Base-by-base conservation (phyloP, 2,797 vertebrate genomes). In the Xiphophorus birchmanni region DNA sequence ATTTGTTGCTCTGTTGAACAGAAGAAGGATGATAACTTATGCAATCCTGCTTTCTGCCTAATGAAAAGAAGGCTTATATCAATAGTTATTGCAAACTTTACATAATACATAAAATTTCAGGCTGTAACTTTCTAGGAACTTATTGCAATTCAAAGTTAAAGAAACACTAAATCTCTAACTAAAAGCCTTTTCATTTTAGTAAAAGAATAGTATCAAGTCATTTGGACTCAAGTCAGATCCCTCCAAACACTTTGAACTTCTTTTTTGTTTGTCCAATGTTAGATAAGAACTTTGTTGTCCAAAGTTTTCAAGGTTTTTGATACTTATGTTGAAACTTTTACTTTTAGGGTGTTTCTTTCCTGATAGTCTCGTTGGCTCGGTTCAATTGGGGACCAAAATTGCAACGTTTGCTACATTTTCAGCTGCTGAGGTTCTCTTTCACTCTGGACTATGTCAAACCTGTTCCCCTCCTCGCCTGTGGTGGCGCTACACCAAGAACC, bases 1-100 rank as follows among this genome's bases (percentile, higher is more conserved):
- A 77, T 75, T 63, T 76, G 74, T 32, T 56, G 79, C 76, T 87
- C 40, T 67, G 77, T 74, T 79, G 80, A 84, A 76, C 83, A 88
- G 80, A 75, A 76, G 67, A 79, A 72, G 47, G 60, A 80, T 1
- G 35, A 48, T 5, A 76, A 63, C 76, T 60, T 5, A 40, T 77
- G 76, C 73, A 67, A 80, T 48, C 67, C 79, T 72, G 40, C 74
- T 80, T 75, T 83, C 26, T 77, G 86, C 80, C 84, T 77, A 1
- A 10, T 84, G 79, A 29, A 77, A 74, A 87, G 83, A 81, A 32
- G 77, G 79, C 80, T 84, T 76, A 17, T 48, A 58, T 73, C 76
- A 35, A 45, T 37, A 69, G 69, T 85, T 63, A 35, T 32, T 0
- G 0, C n/a, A 74, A 60, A 75, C 26, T 44, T 76, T 18, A 54